These are phyloP conservation scores for Lithophane semibrunnea DNA, from an alignment of 2,888 invertebrate genomes.

Conservation along the genomic window DNA sequence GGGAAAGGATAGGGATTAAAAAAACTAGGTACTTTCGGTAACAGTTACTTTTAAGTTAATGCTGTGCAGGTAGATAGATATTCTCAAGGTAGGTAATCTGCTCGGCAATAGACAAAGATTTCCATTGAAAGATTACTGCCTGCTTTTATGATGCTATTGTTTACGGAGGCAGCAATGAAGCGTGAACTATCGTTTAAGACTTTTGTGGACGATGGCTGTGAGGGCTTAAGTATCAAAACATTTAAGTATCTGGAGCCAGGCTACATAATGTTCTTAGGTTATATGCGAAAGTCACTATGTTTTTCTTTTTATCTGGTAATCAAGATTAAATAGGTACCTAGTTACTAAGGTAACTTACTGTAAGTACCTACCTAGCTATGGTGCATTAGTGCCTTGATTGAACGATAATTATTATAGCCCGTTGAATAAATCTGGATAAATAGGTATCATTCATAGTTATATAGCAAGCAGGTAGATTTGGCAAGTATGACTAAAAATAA, in stretches of 20 bases:
- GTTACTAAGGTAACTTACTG: neutral
- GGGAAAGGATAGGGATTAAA: slow-evolving; percentile 20
- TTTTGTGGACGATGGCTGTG: neutral
- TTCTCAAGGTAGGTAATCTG: slow-evolving; percentile 25
- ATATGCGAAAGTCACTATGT: no score
- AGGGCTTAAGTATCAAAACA: no score
- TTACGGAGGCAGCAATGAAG: slow-evolving; percentile 25
- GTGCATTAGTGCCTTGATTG: neutral
- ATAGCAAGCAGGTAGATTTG: neutral
- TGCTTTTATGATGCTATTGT: slow-evolving; percentile 45
- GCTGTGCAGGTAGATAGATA: slow-evolving; percentile 34
- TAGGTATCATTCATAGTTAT: neutral
- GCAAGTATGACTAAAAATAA: neutral
- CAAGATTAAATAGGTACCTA: neutral
- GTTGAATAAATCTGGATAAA: neutral
- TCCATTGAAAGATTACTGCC: slow-evolving; percentile 52
- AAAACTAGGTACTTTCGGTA: slow-evolving; percentile 14
- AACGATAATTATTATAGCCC: neutral
- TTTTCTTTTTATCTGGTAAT: neutral
- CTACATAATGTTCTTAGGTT: neutral
- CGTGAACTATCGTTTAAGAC: slow-evolving; percentile 22
- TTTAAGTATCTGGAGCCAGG: no score
- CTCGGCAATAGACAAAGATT: slow-evolving; percentile 30
- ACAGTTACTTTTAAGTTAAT: neutral
- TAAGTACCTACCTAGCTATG: neutral